Evolutionary conservation across 2,888 invertebrate genomes (phyloP), one percentile per base, ranked within the genome.

Genomic region (Lepidochitona cinerea): DNA sequence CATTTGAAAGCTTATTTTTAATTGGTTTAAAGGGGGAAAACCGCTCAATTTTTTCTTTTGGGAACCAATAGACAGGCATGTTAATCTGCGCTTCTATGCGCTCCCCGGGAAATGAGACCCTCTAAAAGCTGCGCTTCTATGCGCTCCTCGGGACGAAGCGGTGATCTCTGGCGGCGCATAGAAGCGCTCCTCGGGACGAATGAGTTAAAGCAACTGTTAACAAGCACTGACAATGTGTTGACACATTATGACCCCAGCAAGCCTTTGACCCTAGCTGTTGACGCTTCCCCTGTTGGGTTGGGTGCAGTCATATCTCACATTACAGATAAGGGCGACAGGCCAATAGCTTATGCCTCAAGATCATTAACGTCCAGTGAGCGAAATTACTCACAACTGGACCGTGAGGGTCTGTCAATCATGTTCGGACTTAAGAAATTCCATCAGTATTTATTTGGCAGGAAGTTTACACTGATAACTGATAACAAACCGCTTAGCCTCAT

Each of bases 231-330:
- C 4, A 54, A 75, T 6, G 59, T 84, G 32, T 78, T 89, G n/a
- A 73, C 7, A 32, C 65, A 65, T 7, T 81, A 14, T 85, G 83
- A 90, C 65, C 82, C 84, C 12, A 68, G 23, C 9, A 68, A 79
- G 23, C 80, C 77, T n/a, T n/a, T n/a, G n/a, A n/a, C n/a, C 18
- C 71, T 91, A 1, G 82, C 89, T 0, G 85, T 86, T 54, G 90
- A 91, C 81, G 91, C 90, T 0, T 87, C 85, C 18, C 84, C 84
- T n/a, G 70, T 70, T n/a, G 88, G 88, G n/a, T 72, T 87, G 37
- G 87, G 85, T 54, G 84, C 65, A 32, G 33, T 65, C 26, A 65
- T 65, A 12, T 65, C 65, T 23, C 90, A 82, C 71, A 64, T 59
- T 18, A 33, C 12, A 14, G 70, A 73, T 54, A 67, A 68, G 0